Evolutionary conservation across 2,888 invertebrate species (phyloP).

Genomic region (Rotaria macrura): DNA sequence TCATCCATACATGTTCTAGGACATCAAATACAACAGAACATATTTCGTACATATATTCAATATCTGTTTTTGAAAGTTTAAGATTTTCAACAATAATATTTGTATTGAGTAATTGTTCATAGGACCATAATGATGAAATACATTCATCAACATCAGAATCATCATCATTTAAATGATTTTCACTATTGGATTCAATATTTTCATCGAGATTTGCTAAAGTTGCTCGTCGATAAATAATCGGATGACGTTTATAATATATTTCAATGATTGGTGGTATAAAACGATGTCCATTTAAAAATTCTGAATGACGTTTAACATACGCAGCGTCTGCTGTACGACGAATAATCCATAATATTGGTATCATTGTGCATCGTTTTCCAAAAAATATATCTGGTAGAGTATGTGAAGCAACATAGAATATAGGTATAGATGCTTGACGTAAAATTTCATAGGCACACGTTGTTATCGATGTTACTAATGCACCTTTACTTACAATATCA

Average conservation of each 20-base stretch:
- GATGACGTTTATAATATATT: slow-evolving; percentile 6
- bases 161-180: neutral
- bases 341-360: slow-evolving; percentile 20
- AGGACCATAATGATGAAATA: neutral
- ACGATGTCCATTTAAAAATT: neutral
- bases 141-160: neutral
- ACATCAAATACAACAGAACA: neutral
- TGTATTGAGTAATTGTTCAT: neutral
- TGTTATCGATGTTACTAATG: neutral
- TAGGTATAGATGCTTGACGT: neutral
- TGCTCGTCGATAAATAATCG: neutral
- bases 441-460: slow-evolving; percentile 8
- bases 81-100: neutral
- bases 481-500: neutral
- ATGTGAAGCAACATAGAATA: neutral
- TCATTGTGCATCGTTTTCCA: slow-evolving; percentile 1
- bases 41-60: slow-evolving; percentile 14
- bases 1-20: slow-evolving; percentile 10
- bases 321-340: neutral
- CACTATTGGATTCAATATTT: neutral
- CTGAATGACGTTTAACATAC: neutral
- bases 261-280: slow-evolving; percentile 4
- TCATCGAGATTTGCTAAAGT: neutral
- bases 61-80: neutral
- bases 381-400: neutral